These are phyloP conservation scores for Scaptomyza reducta DNA, from an alignment of 2,888 invertebrate genomes.

Conservation along the genomic window DNA sequence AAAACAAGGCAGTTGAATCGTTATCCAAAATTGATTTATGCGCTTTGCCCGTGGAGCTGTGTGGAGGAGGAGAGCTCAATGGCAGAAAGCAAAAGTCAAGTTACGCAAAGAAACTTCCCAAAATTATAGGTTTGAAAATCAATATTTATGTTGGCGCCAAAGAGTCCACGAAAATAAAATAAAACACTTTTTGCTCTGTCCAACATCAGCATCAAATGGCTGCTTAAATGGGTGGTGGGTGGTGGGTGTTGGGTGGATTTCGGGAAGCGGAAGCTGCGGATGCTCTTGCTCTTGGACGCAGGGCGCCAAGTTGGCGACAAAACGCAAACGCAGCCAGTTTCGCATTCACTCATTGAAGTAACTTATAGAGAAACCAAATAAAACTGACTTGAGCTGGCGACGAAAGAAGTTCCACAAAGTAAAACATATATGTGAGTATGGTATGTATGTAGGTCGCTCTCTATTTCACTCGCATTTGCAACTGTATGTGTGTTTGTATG, in stretches of 20 bases:
- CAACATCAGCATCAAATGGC: not conserved
- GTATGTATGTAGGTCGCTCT: conserved; percentile 1
- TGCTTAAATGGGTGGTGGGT: not conserved
- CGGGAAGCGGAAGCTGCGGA: conserved; percentile 41
- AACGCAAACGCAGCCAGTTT: conserved; percentile 42
- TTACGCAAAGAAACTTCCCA: not conserved
- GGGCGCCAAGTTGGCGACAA: conserved; percentile 65
- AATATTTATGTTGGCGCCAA: conserved; percentile 76
- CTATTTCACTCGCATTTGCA: too few species aligned
- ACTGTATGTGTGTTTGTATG: not conserved
- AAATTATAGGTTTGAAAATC: conserved; percentile 55
- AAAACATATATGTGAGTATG: conserved; percentile 37
- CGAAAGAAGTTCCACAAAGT: conserved; percentile 40
- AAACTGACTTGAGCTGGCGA: conserved; percentile 51
- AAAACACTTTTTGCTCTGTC: conserved; percentile 22
- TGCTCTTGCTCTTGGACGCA: conserved; percentile 53
- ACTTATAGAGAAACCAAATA: conserved; percentile 50
- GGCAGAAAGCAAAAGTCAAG: not conserved
- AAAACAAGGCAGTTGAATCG: not conserved
- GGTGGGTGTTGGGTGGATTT: conserved; percentile 6
- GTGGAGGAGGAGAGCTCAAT: conserved; percentile 1
- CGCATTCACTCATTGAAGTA: conserved; percentile 10
- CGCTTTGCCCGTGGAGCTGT: not conserved
- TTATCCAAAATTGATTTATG: not conserved
- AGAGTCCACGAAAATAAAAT: conserved; percentile 71